Evolutionary conservation across 2,797 vertebrate genomes (phyloP).

Genomic region (Arnoldichthys spilopterus): DNA sequence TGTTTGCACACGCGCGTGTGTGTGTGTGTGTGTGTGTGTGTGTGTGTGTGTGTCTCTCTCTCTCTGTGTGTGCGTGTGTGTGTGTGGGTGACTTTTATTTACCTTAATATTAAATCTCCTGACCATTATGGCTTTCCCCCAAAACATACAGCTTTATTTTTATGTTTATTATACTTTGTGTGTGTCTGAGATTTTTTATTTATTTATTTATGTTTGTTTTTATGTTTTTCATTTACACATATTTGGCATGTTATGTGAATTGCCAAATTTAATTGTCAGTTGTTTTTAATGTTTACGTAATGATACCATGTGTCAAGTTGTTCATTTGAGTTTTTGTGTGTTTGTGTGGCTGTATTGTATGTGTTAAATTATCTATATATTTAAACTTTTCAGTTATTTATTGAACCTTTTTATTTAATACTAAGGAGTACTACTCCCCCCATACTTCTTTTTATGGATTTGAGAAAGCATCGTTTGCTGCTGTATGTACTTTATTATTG

Average conservation of each 20-base stretch:
- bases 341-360: conserved; percentile 52
- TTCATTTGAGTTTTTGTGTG: conserved; percentile 29
- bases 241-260: conserved; percentile 68
- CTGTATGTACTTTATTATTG: conserved; percentile 57
- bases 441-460: conserved; percentile 75
- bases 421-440: conserved; percentile 83
- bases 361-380: conserved; percentile 71
- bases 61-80: too few species aligned
- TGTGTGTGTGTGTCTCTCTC: too few species aligned
- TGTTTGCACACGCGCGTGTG: background rate
- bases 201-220: conserved; percentile 40
- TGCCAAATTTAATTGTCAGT: conserved; percentile 70
- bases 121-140: conserved; percentile 64
- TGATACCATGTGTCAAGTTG: conserved; percentile 4
- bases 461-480: conserved; percentile 71
- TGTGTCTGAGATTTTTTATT: conserved; percentile 57
- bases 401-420: conserved; percentile 71
- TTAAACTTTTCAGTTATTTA: conserved; percentile 74
- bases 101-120: conserved; percentile 41
- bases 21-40: background rate
- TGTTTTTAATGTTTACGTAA: conserved; percentile 60
- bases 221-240: conserved; percentile 49
- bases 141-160: conserved; percentile 77
- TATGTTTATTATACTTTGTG: conserved; percentile 41
- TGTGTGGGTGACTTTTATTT: background rate